phyloP scores from a whole-genome alignment of 1,140 invertebrate species.

The Maniola jurtina region DNA sequence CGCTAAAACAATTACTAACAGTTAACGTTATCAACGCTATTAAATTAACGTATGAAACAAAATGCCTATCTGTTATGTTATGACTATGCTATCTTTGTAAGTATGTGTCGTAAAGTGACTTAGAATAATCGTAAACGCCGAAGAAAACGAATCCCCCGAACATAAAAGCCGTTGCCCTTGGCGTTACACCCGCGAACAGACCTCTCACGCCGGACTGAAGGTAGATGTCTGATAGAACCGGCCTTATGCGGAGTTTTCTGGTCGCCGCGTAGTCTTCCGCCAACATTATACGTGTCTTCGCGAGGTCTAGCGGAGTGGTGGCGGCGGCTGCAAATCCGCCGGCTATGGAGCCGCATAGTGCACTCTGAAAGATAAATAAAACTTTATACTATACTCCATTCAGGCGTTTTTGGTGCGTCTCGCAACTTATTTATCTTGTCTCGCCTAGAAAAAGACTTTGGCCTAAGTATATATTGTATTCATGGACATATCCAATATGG shows the following conservation, averaged over 20 bases:
- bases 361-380: constrained; percentile 81
- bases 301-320: constrained; percentile 97
- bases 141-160: constrained; percentile 96
- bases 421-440: too few relatives aligned
- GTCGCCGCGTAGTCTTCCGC: constrained; percentile 80
- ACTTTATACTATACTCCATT: too few relatives aligned
- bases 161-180: constrained; percentile 92
- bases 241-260: constrained; percentile 66
- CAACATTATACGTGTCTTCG: constrained; percentile 97
- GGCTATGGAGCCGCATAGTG: constrained; percentile 90
- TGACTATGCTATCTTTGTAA: constrained; percentile 33
- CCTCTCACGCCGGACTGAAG: constrained; percentile 84
- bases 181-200: constrained; percentile 92
- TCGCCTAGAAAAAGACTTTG: too few relatives aligned
- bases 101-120: constrained; percentile 42
- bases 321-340: constrained; percentile 89
- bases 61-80: too few relatives aligned
- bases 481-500: too few relatives aligned
- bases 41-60: too few relatives aligned
- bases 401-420: too few relatives aligned
- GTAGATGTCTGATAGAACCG: constrained; percentile 82
- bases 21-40: too few relatives aligned
- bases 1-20: too few relatives aligned
- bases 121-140: constrained; percentile 88
- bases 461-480: too few relatives aligned